phyloP scores from a whole-genome alignment of 1,140 invertebrate genomes.

The Dufourea novaeangliae region DNA sequence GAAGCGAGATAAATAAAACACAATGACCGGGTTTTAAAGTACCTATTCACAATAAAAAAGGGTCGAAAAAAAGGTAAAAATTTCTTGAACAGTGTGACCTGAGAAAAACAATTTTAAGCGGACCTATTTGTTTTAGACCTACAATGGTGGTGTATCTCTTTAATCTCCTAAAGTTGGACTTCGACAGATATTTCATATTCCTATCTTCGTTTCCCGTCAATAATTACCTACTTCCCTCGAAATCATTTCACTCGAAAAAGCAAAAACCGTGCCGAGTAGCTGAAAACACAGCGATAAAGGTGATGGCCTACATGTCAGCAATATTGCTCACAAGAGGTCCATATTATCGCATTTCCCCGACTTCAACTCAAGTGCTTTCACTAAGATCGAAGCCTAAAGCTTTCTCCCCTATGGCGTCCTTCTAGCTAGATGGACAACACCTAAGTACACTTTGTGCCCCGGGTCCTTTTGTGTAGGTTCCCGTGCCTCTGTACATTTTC shows the following conservation, averaged over 20 bases:
- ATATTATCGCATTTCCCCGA: background rate
- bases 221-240: too few relatives aligned
- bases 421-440: background rate
- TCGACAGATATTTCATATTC: background rate
- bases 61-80: too few relatives aligned
- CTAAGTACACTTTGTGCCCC: background rate
- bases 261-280: background rate
- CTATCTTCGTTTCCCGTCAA: background rate
- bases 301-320: background rate
- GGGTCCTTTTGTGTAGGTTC: background rate
- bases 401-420: background rate
- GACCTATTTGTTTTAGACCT: too few relatives aligned
- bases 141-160: too few relatives aligned
- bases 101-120: too few relatives aligned
- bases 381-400: background rate
- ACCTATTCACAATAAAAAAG: too few relatives aligned
- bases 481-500: background rate
- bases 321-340: background rate
- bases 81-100: too few relatives aligned
- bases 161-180: background rate
- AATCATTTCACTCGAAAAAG: background rate
- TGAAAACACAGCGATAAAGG: background rate
- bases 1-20: too few relatives aligned
- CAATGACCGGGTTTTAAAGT: too few relatives aligned
- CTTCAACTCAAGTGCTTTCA: constrained; percentile 18